Evolutionary conservation across 2,113 vertebrate genomes (phyloP).

Genomic region (Hepsetus odoe): DNA sequence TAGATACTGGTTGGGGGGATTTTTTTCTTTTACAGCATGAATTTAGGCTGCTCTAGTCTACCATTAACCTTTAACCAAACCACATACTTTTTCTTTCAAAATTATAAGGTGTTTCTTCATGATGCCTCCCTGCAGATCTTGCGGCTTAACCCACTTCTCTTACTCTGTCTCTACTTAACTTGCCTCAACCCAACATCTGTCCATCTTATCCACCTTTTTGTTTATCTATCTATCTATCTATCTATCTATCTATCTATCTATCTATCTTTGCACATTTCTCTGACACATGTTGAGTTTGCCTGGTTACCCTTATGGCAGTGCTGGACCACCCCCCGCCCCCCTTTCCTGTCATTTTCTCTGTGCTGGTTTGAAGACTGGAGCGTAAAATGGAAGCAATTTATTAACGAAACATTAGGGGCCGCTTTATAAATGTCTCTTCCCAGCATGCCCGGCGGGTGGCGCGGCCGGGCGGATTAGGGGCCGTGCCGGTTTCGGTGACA

Average conservation of each 20-base stretch:
- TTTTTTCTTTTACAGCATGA: too few species aligned
- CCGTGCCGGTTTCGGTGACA: conserved; percentile 83
- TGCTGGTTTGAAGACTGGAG: conserved; percentile 74
- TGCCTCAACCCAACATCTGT: background rate
- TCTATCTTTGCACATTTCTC: background rate
- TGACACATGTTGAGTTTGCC: conserved; percentile 21
- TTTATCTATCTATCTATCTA: background rate
- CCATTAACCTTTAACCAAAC: too few species aligned
- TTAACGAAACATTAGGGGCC: conserved; percentile 82
- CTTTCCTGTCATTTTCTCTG: conserved; percentile 51
- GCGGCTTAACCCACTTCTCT: conserved; percentile 33
- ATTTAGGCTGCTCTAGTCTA: too few species aligned
- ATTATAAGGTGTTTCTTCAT: conserved; percentile 63
- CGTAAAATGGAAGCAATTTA: conserved; percentile 83
- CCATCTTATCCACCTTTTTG: background rate
- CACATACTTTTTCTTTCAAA: too few species aligned
- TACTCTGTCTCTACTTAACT: background rate
- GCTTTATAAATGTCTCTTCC: conserved; percentile 77
- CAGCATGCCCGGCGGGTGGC: conserved; percentile 76
- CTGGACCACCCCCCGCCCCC: conserved; percentile 6
- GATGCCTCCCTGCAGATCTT: conserved; percentile 68
- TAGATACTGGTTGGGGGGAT: too few species aligned
- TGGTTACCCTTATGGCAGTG: conserved; percentile 24
- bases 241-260: background rate
- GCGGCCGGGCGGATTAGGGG: conserved; percentile 77